Base-by-base conservation (phyloP, 1,140 invertebrate species). In the Drosophila persimilis region DNA sequence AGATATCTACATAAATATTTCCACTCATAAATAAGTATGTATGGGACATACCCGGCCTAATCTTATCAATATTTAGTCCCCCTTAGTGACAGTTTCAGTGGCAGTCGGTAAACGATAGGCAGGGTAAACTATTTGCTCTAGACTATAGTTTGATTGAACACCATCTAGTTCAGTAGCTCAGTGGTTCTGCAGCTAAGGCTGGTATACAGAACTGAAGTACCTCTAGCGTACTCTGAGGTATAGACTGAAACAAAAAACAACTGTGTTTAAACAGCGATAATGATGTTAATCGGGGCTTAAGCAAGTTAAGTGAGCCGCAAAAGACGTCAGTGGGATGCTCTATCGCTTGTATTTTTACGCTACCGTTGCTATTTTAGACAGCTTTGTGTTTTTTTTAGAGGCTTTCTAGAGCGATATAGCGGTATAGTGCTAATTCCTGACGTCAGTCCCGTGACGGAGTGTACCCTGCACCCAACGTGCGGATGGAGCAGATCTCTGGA, bases 211-310 rank as follows among this genome's bases (percentile, higher is more conserved):
- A 35, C 35, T 57, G 48, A 44, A 44, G 48, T 43, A 43, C 43
- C 44, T 55, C 51, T 55, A 67, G 24, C 5, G 24, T 26, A 5
- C 24, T 26, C 24, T 29, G 29, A 6, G 7, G 29, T 67, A 35
- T 67, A 15, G 52, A 20, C 60, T 66, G 53, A 45, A 61, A 69
- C 39, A 55, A 20, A 53, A 73, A 73, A 73, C 69, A 73, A 63
- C 59, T 73, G 50, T 73, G 69, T 73, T 73, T 73, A 48, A 13
- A 20, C 22, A 17, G 45, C 31, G 46, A 72, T 73, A 73, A 73
- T 56, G 41, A 56, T 45, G 44, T 48, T 69, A 69, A 69, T 56
- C 64, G 41, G 15, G 15, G 15, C 6, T 45, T 56, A 62, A 45
- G 51, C 31, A 15, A 46, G 26, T 9, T 67, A 48, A 65, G 65